Evolutionary conservation across 1,140 invertebrate species (phyloP), one percentile per base, ranked within the genome.

Genomic region (Brachionus calyciflorus): DNA sequence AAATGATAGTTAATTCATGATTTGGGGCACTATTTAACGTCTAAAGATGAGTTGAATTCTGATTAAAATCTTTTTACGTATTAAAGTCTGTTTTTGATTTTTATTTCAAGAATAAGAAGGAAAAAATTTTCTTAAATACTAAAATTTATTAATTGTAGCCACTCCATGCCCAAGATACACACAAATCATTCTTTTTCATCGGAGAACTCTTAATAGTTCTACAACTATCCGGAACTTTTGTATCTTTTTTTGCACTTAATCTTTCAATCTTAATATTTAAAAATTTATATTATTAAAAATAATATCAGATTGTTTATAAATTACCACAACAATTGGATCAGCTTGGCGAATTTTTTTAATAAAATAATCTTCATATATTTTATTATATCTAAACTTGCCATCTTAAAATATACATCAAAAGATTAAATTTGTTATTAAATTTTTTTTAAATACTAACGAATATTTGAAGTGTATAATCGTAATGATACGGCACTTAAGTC

Each of bases 161-260:
- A 3, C 28, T 33, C 55, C 55, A 60, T 33, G 55, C 55, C 28
- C 28, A 60, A 17, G 55, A 60, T 19, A 60, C 55, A 19, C 55
- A 60, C 19, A 60, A 60, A 60, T 60, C 55, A 33, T 60, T 60
- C 37, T 30, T 33, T 60, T 37, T 60, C 17, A 60, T 5, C 5
- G 55, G 17, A 10, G 55, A 60, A 19, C 55, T 60, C 37, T 21
- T 60, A 37, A 60, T 60, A 17, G 55, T 60, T 33, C 55, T 60
- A 60, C 55, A 60, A 60, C 55, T 60, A 19, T 60, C 55, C 1
- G 55, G 55, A 4, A 60, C 30, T 60, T 33, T 33, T 17, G 55
- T 17, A 33, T 60, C 30, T 37, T 33, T 33, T 37, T 60, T 60
- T 7, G 55, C 55, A 60, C 55, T 60, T 17, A 60, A 60, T 60